Evolutionary conservation across 2,888 invertebrate species (phyloP), one percentile per base, ranked within the genome.

Genomic region (Melieria picta): DNA sequence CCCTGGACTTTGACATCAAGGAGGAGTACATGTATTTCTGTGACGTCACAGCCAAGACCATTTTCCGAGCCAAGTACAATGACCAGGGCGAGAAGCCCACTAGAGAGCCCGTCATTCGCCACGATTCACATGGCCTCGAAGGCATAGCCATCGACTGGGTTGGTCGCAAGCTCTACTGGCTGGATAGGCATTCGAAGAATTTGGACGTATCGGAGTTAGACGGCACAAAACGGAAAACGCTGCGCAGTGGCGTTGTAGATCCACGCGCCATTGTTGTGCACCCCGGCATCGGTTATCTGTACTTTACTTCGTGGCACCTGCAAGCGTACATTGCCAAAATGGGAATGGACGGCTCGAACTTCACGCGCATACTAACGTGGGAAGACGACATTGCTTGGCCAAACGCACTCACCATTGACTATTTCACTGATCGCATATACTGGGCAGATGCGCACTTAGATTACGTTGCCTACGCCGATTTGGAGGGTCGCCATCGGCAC

Each of bases 401-500:
- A 0, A 99, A 99, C 85, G 99, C 98, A 1, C 86, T 99, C 13
- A 96, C 99, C 0, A 93, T 99, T 72, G 99, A 99, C 83, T 98
- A 96, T 85, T 96, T 98, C 84, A 96, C 98, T 0, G 96, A 98
- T 79, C 91, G 94, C 80, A 91, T 99, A 60, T 99, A 96, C 88
- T 99, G 96, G 94, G 99, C 98, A 0, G 99, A 99, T 85, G 99
- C 99, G 78, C 98, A 98, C 88, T 90, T 99, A 77, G 98, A 99
- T 85, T 98, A 98, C 83, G 97, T 99, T 65, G 99, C 98, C 52
- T 96, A 94, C 78, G 92, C 96, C 1, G 96, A 98, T 87, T 89
- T 99, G 75, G 96, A 98, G 87, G 99, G 99, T 2, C 91, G 91
- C 76, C 93, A 96, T 83, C 89, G 96, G 4, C 94, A 95, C 82